Percentiles rank a stretch among this genome's conserved stretches.
Evolutionary conservation across 2,888 invertebrate genomes (phyloP).

Genomic region (Adelognathus sp.): DNA sequence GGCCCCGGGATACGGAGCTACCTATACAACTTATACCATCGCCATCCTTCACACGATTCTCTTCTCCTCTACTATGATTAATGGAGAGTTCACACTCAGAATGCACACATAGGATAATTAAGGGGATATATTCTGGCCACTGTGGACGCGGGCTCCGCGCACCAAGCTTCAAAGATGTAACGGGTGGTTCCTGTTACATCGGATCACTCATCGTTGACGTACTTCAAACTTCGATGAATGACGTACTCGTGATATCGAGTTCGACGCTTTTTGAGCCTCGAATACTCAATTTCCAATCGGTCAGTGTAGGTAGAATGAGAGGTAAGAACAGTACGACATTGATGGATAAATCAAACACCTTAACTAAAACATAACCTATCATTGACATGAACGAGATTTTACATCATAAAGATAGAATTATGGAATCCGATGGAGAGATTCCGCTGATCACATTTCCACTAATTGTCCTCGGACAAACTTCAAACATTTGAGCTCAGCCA

Average conservation of each 20-base stretch:
- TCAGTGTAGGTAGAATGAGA: not conserved
- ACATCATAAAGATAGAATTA: too few relatives aligned
- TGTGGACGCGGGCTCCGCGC: conserved; percentile 72
- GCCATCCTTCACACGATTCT: conserved; percentile 66
- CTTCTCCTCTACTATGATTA: conserved; percentile 80
- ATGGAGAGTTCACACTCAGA: conserved; percentile 81
- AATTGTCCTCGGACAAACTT: too few relatives aligned
- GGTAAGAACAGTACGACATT: not conserved
- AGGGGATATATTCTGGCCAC: conserved; percentile 81
- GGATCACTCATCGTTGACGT: not conserved
- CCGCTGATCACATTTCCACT: too few relatives aligned
- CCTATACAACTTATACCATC: conserved; percentile 39
- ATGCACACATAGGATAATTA: conserved; percentile 81
- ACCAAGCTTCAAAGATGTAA: conserved; percentile 76
- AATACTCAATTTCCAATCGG: not conserved
- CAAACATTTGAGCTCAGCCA: too few relatives aligned
- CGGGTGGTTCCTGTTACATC: conserved; percentile 70
- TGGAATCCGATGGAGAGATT: too few relatives aligned
- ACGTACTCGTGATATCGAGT: not conserved
- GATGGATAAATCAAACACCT: too few relatives aligned
- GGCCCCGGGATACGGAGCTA: conserved; percentile 7
- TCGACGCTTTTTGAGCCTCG: not conserved
- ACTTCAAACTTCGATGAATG: not conserved
- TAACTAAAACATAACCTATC: too few relatives aligned
- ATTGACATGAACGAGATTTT: too few relatives aligned